phyloP scores from a whole-genome alignment of 2,797 vertebrate genomes.

The Sternotherus odoratus region DNA sequence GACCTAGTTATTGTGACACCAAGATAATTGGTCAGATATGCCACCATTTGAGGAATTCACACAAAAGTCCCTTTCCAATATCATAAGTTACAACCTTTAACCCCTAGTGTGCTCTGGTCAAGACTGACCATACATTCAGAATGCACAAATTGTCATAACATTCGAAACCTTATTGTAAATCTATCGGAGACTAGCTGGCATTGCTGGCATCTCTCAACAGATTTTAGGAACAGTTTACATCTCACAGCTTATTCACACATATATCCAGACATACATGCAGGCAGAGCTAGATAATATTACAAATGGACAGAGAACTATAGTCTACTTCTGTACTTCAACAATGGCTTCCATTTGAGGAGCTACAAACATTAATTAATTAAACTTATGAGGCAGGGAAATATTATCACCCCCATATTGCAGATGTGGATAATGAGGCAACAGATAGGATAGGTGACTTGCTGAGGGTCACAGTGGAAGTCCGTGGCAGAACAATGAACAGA shows the following conservation, averaged over 20 bases:
- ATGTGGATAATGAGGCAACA: background rate
- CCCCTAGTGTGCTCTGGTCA: background rate
- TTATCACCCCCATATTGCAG: background rate
- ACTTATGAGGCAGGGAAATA: background rate
- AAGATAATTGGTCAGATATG: background rate
- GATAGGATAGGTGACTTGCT: background rate
- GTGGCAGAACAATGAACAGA: background rate
- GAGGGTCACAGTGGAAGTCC: background rate
- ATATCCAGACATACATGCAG: conserved; percentile 1
- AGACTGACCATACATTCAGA: background rate
- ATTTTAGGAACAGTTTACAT: conserved; percentile 23
- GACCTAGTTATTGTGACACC: background rate
- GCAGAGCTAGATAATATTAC: background rate
- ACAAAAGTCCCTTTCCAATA: background rate
- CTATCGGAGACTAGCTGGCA: background rate
- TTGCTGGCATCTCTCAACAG: background rate
- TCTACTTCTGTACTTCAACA: background rate
- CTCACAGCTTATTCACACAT: background rate
- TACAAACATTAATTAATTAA: background rate
- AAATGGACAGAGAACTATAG: background rate
- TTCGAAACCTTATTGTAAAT: background rate
- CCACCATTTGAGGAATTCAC: background rate
- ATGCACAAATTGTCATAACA: background rate
- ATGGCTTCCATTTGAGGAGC: background rate
- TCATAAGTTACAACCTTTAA: background rate